phyloP scores from a whole-genome alignment of 2,888 invertebrate genomes.

The Eupithecia subumbrata region DNA sequence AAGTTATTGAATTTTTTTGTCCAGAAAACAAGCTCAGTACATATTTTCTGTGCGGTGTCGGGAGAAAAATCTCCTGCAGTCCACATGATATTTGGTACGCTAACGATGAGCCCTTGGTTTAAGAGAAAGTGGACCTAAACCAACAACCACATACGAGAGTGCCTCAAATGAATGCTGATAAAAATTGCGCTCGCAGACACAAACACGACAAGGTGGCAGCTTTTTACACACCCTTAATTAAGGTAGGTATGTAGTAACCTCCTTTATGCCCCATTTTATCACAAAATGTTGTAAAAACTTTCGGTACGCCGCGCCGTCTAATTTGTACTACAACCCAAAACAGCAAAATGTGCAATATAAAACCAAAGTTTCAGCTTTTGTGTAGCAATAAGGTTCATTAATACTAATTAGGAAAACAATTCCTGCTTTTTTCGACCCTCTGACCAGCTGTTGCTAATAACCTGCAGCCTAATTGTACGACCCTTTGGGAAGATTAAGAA shows the following conservation, averaged over 20 bases:
- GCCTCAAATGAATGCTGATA: not conserved
- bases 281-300: not conserved
- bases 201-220: not conserved
- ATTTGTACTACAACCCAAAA: not conserved
- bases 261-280: not conserved
- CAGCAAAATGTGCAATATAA: not conserved
- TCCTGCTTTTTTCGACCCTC: slow-evolving; percentile 29
- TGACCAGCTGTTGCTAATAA: slow-evolving; percentile 40
- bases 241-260: not conserved
- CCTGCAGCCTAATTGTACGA: slow-evolving; percentile 34
- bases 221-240: not conserved
- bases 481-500: slow-evolving; percentile 31
- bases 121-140: not conserved
- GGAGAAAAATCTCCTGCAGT: too few species aligned
- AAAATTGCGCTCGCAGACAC: not conserved
- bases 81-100: too few species aligned
- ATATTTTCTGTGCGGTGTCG: too few species aligned
- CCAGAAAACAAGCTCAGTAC: too few species aligned
- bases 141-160: not conserved
- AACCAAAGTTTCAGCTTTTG: not conserved
- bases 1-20: too few species aligned
- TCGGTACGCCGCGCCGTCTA: not conserved
- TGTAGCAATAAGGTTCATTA: slow-evolving; percentile 20
- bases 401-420: slow-evolving; percentile 33
- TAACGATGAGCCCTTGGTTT: too few species aligned